Evolutionary conservation across 2,113 vertebrate genomes (phyloP).

Genomic region (Esox niger): DNA sequence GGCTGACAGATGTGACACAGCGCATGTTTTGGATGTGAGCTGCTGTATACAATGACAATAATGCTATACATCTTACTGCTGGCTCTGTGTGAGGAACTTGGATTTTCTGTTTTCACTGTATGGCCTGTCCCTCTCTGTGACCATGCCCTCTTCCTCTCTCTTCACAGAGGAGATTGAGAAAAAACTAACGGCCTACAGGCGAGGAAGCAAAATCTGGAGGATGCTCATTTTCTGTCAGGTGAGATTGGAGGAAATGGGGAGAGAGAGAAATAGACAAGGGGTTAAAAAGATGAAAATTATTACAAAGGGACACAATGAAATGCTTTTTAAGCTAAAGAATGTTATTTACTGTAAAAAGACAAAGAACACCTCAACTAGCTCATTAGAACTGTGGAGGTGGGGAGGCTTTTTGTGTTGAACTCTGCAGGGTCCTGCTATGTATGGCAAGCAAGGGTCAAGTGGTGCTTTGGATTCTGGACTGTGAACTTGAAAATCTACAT

Average conservation of each 20-base stretch:
- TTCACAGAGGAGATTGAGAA: slow-evolving; percentile 93
- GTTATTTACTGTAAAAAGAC: not conserved
- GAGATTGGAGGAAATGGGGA: not conserved
- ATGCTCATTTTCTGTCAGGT: slow-evolving; percentile 99
- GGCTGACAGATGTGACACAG: too few species aligned
- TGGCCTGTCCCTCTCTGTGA: not conserved
- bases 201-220: slow-evolving; percentile 94
- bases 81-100: too few species aligned
- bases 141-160: not conserved
- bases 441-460: not conserved
- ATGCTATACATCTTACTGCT: not conserved
- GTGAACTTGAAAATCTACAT: slow-evolving; percentile 6
- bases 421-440: too few species aligned
- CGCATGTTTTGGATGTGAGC: too few species aligned
- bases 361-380: not conserved
- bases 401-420: not conserved
- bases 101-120: not conserved
- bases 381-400: not conserved
- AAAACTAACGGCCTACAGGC: slow-evolving; percentile 90
- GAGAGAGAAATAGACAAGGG: not conserved
- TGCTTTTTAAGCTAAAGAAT: not conserved
- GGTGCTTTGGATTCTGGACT: slow-evolving; percentile 10
- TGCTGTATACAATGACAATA: too few species aligned
- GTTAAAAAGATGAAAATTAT: not conserved
- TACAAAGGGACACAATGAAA: not conserved